Conservation (phyloP, 2,113 vertebrate genomes). For the Megaceryle torquata region DNA sequence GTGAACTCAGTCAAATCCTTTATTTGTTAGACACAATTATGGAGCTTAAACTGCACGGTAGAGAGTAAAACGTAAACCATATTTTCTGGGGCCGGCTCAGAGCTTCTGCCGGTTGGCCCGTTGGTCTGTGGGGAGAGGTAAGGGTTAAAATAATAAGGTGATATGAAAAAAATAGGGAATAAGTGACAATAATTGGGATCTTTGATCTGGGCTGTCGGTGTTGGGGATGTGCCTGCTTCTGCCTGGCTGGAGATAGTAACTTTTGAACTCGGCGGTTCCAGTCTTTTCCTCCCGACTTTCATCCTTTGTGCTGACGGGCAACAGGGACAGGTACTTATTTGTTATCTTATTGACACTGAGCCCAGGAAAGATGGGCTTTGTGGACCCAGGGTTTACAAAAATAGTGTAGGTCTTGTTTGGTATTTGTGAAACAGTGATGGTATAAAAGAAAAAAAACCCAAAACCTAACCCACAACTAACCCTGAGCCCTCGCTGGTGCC, state of each 20-base stretch:
- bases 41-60: not conserved
- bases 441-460: not conserved
- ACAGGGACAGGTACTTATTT: not conserved
- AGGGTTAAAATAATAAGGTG: constrained; percentile 4
- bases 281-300: not conserved
- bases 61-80: not conserved
- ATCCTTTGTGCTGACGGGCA: not conserved
- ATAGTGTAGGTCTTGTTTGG: not conserved
- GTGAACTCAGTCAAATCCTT: constrained; percentile 39
- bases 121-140: not conserved
- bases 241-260: not conserved
- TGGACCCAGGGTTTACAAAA: not conserved
- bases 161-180: not conserved
- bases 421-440: not conserved
- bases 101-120: not conserved
- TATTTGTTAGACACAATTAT: not conserved
- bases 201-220: not conserved
- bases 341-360: not conserved
- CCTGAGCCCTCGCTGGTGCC: not conserved
- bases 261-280: not conserved
- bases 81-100: not conserved
- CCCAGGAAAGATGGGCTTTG: not conserved
- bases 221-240: not conserved
- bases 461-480: too few relatives aligned
- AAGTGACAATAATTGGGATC: not conserved